Evolutionary conservation across 2,888 invertebrate species (phyloP).

Genomic region (Scaptomyza cyrtandrae): DNA sequence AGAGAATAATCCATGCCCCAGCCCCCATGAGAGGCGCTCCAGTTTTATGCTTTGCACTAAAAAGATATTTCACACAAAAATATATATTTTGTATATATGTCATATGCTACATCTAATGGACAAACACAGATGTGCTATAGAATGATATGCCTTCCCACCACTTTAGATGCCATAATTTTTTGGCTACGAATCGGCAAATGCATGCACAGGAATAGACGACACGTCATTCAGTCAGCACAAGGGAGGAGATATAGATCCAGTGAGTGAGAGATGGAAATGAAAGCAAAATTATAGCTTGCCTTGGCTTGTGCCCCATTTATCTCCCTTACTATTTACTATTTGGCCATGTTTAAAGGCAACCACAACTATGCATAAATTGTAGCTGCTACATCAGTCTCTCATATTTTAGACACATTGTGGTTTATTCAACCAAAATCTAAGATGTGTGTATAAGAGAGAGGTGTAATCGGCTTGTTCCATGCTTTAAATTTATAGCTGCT

Average conservation of each 20-base stretch:
- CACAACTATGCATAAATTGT: conserved; percentile 60
- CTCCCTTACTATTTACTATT: conserved; percentile 34
- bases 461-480: conserved; percentile 45
- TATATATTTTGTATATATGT: conserved; percentile 7
- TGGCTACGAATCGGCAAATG: conserved; percentile 59
- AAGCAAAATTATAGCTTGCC: conserved; percentile 29
- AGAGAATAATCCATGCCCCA: conserved; percentile 33
- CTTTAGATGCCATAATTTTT: conserved; percentile 51
- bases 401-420: conserved; percentile 60
- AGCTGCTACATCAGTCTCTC: conserved; percentile 37
- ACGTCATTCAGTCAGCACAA: conserved; percentile 53
- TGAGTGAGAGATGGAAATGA: background rate
- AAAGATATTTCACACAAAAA: conserved; percentile 55
- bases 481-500: conserved; percentile 63
- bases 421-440: conserved; percentile 43
- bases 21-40: conserved; percentile 17
- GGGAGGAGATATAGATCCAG: background rate
- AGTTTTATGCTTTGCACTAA: conserved; percentile 46
- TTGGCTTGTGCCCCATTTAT: conserved; percentile 66
- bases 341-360: conserved; percentile 36
- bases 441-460: conserved; percentile 20
- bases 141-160: conserved; percentile 33
- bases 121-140: conserved; percentile 44
- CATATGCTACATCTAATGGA: conserved; percentile 56
- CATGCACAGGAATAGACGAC: conserved; percentile 56